A percentile compares a stretch with the other conserved stretches of the same genome.
Evolutionary conservation across 2,113 vertebrate species (phyloP).

Genomic region (Archocentrus centrarchus): DNA sequence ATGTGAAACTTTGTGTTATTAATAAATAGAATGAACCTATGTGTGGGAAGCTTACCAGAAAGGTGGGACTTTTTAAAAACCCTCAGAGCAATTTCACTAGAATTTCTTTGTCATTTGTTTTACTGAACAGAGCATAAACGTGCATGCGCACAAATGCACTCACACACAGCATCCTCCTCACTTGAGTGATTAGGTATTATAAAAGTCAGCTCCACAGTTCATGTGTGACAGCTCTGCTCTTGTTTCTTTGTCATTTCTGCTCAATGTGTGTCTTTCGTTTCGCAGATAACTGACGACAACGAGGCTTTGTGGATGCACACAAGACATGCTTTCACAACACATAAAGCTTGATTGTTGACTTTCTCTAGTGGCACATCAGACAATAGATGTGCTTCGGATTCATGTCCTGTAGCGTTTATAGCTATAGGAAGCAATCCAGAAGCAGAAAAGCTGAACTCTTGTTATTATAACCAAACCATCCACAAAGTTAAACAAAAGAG

Average conservation of each 20-base stretch:
- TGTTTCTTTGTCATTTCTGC: slow-evolving; percentile 84
- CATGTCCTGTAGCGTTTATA: slow-evolving; percentile 68
- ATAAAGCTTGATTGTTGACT: slow-evolving; percentile 91
- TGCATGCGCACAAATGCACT: not conserved
- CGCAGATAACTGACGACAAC: slow-evolving; percentile 86
- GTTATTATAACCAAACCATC: slow-evolving; percentile 35
- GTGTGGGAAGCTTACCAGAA: not conserved
- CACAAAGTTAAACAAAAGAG: not conserved
- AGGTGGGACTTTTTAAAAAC: slow-evolving; percentile 6
- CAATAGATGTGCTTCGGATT: slow-evolving; percentile 76
- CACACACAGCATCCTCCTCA: slow-evolving; percentile 14
- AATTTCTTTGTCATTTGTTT: slow-evolving; percentile 26
- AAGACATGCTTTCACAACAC: slow-evolving; percentile 88
- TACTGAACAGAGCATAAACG: not conserved
- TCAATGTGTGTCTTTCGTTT: slow-evolving; percentile 87
- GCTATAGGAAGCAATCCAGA: slow-evolving; percentile 62
- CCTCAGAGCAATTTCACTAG: not conserved
- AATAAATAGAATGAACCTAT: not conserved
- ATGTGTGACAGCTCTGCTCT: slow-evolving; percentile 83
- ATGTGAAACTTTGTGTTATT: not conserved
- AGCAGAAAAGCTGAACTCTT: slow-evolving; percentile 46
- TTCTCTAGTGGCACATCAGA: slow-evolving; percentile 81
- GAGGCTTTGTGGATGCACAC: slow-evolving; percentile 87
- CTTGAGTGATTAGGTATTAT: slow-evolving; percentile 41
- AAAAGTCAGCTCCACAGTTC: slow-evolving; percentile 51